These are phyloP conservation scores for Meta bourneti DNA, from an alignment of 2,888 invertebrate genomes.

Conservation along the genomic window DNA sequence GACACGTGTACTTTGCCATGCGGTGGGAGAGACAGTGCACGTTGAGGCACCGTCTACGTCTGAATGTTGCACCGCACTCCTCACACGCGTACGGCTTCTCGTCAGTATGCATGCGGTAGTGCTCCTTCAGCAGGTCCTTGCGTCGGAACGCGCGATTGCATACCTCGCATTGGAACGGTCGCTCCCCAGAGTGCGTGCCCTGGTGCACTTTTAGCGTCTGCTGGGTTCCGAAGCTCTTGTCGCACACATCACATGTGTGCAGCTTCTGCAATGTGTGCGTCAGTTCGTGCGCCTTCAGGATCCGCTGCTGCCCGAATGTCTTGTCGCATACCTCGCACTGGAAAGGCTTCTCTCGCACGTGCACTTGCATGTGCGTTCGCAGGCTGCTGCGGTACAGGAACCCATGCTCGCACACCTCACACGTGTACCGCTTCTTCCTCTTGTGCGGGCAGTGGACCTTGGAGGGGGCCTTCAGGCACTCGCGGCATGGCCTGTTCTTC, in stretches of 20 bases:
- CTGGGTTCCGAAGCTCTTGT: not conserved
- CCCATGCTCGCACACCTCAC: no score
- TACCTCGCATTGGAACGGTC: not conserved
- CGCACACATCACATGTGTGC: not conserved
- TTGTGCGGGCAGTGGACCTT: no score
- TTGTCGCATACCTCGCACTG: slow-evolving; percentile 3
- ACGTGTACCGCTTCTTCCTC: no score
- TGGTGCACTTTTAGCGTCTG: not conserved
- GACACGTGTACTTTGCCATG: not conserved
- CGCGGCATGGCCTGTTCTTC: not conserved
- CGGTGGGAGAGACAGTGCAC: not conserved
- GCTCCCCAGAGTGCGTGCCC: not conserved
- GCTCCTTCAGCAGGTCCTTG: not conserved
- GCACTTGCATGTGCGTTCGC: no score
- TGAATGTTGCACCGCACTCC: not conserved
- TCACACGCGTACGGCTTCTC: not conserved
- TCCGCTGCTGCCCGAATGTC: not conserved
- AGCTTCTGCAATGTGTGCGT: not conserved
- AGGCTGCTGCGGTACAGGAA: no score
- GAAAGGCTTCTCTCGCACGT: not conserved
- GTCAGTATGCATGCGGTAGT: not conserved
- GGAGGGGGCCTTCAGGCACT: not conserved
- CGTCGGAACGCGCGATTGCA: not conserved
- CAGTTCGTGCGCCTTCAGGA: not conserved
- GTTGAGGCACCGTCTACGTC: not conserved